Percentiles rank a stretch among this genome's conserved stretches.
phyloP scores from a whole-genome alignment of 2,113 vertebrate genomes.

The Perccottus glenii region DNA sequence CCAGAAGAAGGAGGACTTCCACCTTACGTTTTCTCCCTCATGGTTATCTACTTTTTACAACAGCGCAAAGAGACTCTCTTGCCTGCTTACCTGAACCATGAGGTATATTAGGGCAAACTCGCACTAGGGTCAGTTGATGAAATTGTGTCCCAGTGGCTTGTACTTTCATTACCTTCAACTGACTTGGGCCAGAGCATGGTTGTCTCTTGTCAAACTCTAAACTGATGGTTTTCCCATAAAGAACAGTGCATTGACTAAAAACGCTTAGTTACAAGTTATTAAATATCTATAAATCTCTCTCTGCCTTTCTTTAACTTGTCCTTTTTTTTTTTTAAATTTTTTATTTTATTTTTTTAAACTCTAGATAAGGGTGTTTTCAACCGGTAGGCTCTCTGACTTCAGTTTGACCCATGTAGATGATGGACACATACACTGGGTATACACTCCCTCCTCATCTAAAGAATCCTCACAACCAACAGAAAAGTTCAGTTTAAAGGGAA shows the following conservation, averaged over 20 bases:
- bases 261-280: too few relatives aligned
- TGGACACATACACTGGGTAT: conserved; percentile 80
- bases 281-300: too few relatives aligned
- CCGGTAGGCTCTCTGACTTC: conserved; percentile 82
- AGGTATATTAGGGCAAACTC: conserved; percentile 71
- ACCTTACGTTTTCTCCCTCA: conserved; percentile 86
- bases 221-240: too few relatives aligned
- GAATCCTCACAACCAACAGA: conserved; percentile 69
- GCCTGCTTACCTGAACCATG: conserved; percentile 88
- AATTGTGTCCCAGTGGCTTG: too few relatives aligned
- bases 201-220: too few relatives aligned
- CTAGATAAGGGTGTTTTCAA: conserved; percentile 83
- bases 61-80: conserved; percentile 88
- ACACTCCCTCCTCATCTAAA: conserved; percentile 62
- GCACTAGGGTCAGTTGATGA: neutral
- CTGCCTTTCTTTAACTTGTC: too few relatives aligned
- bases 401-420: conserved; percentile 80
- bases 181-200: too few relatives aligned
- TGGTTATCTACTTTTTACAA: conserved; percentile 93
- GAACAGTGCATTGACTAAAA: too few relatives aligned
- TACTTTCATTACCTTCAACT: too few relatives aligned
- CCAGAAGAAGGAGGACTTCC: conserved; percentile 92
- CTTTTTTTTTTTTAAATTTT: neutral
- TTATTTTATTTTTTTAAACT: conserved; percentile 35
- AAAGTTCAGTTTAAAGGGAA: conserved; percentile 67